Evolutionary conservation across 2,797 vertebrate genomes (phyloP).

Genomic region (Zalophus californianus): DNA sequence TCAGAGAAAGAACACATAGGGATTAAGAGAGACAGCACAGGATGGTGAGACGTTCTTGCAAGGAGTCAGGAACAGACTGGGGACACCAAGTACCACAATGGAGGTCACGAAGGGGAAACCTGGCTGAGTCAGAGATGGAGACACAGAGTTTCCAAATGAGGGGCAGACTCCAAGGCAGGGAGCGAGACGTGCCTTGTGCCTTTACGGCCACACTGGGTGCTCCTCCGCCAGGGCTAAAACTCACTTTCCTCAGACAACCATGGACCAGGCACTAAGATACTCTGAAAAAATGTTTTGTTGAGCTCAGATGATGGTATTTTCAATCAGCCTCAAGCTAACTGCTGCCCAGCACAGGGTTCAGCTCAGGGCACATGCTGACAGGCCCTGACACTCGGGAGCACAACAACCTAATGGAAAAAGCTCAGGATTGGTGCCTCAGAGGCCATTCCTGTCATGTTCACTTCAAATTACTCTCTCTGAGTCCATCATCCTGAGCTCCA

Average conservation of each 20-base stretch:
- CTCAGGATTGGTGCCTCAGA: neutral
- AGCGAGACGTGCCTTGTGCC: too few species aligned
- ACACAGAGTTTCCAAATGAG: neutral
- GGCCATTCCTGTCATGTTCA: constrained; percentile 58
- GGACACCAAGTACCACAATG: neutral
- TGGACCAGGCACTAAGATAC: neutral
- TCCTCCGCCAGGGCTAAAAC: neutral
- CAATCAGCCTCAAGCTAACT: constrained; percentile 50
- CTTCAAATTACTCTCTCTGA: constrained; percentile 37
- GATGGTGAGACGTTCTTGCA: neutral
- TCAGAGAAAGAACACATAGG: neutral
- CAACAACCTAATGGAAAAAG: neutral
- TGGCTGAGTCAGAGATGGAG: too few species aligned
- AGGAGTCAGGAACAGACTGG: neutral
- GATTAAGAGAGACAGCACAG: too few species aligned
- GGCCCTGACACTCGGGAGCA: constrained; percentile 33
- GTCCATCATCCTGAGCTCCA: neutral
- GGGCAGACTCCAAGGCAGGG: neutral
- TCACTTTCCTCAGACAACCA: neutral
- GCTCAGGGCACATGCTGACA: constrained; percentile 2
- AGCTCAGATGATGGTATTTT: constrained; percentile 41
- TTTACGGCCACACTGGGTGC: neutral
- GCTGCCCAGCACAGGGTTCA: neutral
- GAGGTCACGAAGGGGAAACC: neutral
- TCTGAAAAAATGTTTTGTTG: neutral